Percentiles rank a stretch among this genome's conserved stretches.
These are phyloP conservation scores for Julus scanicus DNA, from an alignment of 2,888 invertebrate genomes.

Conservation along the genomic window DNA sequence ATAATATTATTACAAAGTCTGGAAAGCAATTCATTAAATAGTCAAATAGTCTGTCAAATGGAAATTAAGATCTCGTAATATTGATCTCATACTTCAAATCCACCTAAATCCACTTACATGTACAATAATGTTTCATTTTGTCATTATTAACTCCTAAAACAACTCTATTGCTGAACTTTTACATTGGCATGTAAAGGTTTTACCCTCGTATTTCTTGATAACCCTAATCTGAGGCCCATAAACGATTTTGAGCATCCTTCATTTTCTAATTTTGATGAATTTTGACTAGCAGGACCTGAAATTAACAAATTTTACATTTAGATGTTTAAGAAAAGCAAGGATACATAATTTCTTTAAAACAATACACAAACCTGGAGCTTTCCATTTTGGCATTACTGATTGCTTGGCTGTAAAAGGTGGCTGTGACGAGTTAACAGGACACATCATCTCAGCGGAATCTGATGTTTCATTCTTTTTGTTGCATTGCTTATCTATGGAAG, in stretches of 20 bases:
- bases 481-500: neutral
- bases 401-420: neutral
- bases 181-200: constrained; percentile 42
- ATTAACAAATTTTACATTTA: neutral
- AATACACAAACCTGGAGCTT: neutral
- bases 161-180: neutral
- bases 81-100: neutral
- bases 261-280: neutral
- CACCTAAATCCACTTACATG: neutral
- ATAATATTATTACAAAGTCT: neutral
- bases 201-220: constrained; percentile 46
- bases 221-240: constrained; percentile 36
- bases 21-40: neutral
- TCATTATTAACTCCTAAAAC: neutral
- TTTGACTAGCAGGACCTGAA: constrained; percentile 7
- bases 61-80: neutral
- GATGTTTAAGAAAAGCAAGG: neutral
- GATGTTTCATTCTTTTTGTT: neutral
- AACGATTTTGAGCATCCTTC: neutral
- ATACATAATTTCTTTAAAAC: neutral
- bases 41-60: neutral
- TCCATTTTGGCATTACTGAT: constrained; percentile 1
- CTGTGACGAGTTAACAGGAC: neutral
- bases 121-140: neutral
- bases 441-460: neutral